Evolutionary conservation across 1,140 invertebrate species (phyloP).

Genomic region (Neodiprion pinetum): DNA sequence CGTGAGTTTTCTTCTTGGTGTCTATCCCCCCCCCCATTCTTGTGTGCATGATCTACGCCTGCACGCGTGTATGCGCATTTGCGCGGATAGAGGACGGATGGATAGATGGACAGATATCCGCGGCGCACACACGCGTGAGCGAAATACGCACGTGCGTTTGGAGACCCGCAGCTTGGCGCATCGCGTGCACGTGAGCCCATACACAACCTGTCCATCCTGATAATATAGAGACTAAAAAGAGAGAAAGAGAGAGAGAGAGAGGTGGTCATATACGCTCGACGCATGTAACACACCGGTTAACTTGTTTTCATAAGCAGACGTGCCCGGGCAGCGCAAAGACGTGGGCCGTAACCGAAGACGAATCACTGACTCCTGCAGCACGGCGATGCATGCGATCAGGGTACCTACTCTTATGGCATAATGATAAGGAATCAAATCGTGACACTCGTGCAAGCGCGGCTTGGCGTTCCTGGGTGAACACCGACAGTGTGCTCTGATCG

Average conservation of each 20-base stretch:
- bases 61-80: too few species aligned
- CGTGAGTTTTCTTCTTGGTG: neutral
- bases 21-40: neutral
- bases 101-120: neutral
- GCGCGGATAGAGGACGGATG: too few species aligned
- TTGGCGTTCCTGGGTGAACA: too few species aligned
- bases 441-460: too few species aligned
- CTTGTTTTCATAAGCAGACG: constrained; percentile 16
- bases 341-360: neutral
- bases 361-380: neutral
- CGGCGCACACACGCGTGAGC: neutral
- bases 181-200: neutral
- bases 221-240: neutral
- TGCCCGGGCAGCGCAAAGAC: constrained; percentile 9
- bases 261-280: neutral
- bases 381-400: neutral
- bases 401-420: neutral
- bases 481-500: too few species aligned
- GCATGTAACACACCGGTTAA: constrained; percentile 7
- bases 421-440: constrained; percentile 5
- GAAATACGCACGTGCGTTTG: constrained; percentile 1
- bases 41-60: too few species aligned
- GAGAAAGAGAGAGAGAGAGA: neutral
- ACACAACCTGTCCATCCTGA: neutral
- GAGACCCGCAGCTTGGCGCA: neutral